Conservation (phyloP, 2,113 vertebrate genomes). For the Taurulus bubalis region DNA sequence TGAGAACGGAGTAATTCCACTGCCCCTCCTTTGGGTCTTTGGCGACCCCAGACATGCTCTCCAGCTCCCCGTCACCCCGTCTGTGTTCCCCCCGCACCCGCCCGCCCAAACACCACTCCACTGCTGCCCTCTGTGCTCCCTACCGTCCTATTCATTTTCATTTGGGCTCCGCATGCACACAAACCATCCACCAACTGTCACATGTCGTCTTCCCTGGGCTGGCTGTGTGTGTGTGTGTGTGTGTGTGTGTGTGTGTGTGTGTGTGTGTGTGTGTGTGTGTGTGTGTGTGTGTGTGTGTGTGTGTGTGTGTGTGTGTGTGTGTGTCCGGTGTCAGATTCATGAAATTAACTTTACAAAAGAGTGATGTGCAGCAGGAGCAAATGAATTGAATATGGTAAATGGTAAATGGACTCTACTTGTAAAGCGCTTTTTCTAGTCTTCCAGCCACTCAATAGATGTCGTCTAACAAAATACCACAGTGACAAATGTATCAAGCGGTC, state of each 20-base stretch:
- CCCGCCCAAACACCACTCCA: neutral
- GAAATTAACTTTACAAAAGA: slow-evolving; percentile 35
- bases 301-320: slow-evolving; percentile 1
- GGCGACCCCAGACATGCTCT: neutral
- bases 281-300: neutral
- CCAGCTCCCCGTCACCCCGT: neutral
- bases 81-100: neutral
- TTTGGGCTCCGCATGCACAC: slow-evolving; percentile 48
- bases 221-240: neutral
- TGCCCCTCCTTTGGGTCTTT: slow-evolving; percentile 1
- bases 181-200: slow-evolving; percentile 65
- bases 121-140: slow-evolving; percentile 38
- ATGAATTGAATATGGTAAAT: slow-evolving; percentile 21
- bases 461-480: slow-evolving; percentile 32
- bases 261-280: slow-evolving; percentile 3
- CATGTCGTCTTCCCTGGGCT: slow-evolving; percentile 20
- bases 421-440: no score
- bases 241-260: no score
- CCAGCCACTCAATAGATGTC: neutral
- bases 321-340: slow-evolving; percentile 28
- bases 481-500: slow-evolving; percentile 25
- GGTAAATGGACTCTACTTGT: no score
- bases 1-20: neutral
- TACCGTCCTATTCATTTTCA: slow-evolving; percentile 71
- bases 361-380: slow-evolving; percentile 14